phyloP scores from a whole-genome alignment of 2,888 invertebrate genomes.

The Sphaerophoria taeniata region DNA sequence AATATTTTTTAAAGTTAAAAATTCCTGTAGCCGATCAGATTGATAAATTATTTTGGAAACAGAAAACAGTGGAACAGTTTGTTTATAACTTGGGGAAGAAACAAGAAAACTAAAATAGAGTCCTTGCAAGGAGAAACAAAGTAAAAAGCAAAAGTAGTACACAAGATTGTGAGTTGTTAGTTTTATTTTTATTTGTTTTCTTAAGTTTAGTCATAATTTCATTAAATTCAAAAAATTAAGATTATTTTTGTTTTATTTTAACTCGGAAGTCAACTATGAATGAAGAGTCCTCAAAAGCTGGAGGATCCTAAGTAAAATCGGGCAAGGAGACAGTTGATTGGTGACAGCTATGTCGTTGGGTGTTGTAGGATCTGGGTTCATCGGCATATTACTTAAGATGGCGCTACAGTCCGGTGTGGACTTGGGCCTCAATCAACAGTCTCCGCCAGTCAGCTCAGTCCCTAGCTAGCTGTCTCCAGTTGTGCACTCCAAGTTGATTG shows the following conservation, averaged over 20 bases:
- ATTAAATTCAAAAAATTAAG: constrained; percentile 13
- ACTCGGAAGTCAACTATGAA: too few species aligned
- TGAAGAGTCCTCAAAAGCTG: too few species aligned
- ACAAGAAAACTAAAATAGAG: constrained; percentile 22
- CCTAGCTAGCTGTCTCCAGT: too few species aligned
- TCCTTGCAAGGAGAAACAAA: constrained; percentile 24
- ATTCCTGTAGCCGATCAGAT: neutral
- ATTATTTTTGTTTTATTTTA: neutral
- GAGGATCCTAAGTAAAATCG: too few species aligned
- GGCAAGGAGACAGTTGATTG: too few species aligned
- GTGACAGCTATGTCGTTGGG: too few species aligned
- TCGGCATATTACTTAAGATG: too few species aligned
- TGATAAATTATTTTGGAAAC: constrained; percentile 46
- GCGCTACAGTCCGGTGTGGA: too few species aligned
- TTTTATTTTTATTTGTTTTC: constrained; percentile 52
- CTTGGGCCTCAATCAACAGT: too few species aligned
- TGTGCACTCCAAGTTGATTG: too few species aligned
- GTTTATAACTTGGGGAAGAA: constrained; percentile 36
- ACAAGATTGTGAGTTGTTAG: constrained; percentile 61
- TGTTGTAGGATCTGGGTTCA: too few species aligned
- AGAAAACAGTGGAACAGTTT: constrained; percentile 16
- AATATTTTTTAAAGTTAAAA: neutral
- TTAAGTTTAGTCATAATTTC: constrained; percentile 61
- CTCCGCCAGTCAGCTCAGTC: too few species aligned
- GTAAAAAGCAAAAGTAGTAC: neutral